These are phyloP conservation scores for Drosophila kokeensis DNA, from an alignment of 2,888 invertebrate genomes.

Conservation along the genomic window DNA sequence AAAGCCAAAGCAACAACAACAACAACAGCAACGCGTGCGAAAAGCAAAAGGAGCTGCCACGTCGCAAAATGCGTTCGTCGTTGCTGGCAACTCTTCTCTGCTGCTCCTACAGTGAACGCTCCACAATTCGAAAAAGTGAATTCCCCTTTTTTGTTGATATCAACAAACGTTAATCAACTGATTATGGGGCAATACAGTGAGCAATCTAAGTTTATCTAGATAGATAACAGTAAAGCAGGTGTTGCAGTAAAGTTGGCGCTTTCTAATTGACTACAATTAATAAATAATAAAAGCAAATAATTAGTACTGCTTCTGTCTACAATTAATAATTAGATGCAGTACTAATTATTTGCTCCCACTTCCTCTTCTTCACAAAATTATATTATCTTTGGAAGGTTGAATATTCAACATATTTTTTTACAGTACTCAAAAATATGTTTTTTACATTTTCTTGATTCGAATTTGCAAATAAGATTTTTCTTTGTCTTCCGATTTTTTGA, in stretches of 20 bases:
- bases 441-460: not conserved
- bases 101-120: constrained; percentile 1
- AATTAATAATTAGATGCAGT: not conserved
- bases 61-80: constrained; percentile 4
- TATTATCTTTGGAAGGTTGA: too few species aligned
- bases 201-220: not conserved
- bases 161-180: not conserved
- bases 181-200: not conserved
- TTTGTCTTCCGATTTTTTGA: not conserved
- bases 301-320: too few species aligned
- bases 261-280: not conserved
- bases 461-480: not conserved
- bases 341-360: not conserved
- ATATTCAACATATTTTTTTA: not conserved
- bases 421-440: not conserved
- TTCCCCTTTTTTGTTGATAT: not conserved
- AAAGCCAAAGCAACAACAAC: constrained; percentile 27
- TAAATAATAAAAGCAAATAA: too few species aligned
- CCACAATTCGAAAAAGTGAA: not conserved
- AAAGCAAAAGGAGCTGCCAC: constrained; percentile 43
- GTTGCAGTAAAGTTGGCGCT: not conserved
- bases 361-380: too few species aligned
- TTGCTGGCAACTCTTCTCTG: constrained; percentile 11
- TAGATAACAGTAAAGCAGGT: not conserved
- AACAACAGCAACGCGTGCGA: constrained; percentile 22